phyloP scores from a whole-genome alignment of 2,888 invertebrate genomes.

The Melanotus villosus region DNA sequence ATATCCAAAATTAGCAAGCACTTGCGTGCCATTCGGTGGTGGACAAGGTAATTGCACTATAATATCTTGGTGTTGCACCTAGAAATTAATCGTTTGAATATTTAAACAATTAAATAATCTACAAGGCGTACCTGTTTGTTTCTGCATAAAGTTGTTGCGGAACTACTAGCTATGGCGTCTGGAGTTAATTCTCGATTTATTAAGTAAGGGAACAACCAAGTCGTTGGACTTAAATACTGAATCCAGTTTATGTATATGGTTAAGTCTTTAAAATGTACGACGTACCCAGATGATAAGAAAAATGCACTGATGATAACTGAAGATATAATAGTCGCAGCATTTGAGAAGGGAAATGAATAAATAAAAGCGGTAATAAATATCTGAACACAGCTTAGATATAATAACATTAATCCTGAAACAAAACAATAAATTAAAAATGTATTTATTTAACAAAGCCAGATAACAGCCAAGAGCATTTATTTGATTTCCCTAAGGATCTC shows the following conservation, averaged over 20 bases:
- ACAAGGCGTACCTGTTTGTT: conserved; percentile 78
- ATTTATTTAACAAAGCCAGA: too few species aligned
- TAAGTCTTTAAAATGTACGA: conserved; percentile 78
- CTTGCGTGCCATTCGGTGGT: conserved; percentile 83
- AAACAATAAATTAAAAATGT: neutral
- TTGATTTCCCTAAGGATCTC: too few species aligned
- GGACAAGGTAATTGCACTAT: conserved; percentile 89
- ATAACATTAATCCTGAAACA: conserved; percentile 78
- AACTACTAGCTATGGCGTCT: conserved; percentile 74
- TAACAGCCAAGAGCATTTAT: too few species aligned
- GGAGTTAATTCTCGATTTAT: conserved; percentile 77
- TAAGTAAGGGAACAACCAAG: conserved; percentile 81
- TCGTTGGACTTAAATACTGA: conserved; percentile 78
- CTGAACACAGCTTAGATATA: conserved; percentile 80
- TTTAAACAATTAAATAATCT: neutral
- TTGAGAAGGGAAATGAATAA: conserved; percentile 77
- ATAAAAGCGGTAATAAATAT: conserved; percentile 78
- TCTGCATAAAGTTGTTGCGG: conserved; percentile 74
- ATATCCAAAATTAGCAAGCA: conserved; percentile 71
- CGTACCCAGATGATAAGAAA: conserved; percentile 77
- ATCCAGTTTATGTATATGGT: conserved; percentile 78
- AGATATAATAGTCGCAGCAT: conserved; percentile 75
- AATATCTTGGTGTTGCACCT: conserved; percentile 89
- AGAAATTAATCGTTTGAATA: conserved; percentile 48
- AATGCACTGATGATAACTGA: conserved; percentile 74